These are phyloP conservation scores for Nomada hirtipes DNA, from an alignment of 2,888 invertebrate genomes.

Conservation along the genomic window DNA sequence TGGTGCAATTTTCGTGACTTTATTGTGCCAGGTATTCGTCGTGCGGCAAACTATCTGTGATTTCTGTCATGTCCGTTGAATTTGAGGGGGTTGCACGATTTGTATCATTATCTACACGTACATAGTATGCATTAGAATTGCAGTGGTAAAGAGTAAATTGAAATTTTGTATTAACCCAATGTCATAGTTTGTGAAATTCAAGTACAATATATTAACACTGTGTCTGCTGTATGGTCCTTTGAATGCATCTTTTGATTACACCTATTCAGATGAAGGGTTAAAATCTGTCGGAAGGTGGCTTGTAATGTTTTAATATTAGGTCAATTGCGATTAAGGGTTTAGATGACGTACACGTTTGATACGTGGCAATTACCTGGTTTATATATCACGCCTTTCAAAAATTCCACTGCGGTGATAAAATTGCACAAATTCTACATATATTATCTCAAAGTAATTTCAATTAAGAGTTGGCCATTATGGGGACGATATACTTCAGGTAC, in stretches of 20 bases:
- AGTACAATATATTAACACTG: neutral
- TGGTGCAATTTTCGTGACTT: conserved; percentile 23
- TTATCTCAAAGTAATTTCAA: no score
- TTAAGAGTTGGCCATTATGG: no score
- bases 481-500: no score
- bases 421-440: no score
- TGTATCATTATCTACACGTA: neutral
- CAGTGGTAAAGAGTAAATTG: neutral
- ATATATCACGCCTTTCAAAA: no score
- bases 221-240: no score
- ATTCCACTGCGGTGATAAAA: no score
- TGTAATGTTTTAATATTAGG: neutral
- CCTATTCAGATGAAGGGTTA: neutral
- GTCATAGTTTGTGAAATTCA: neutral
- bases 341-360: neutral
- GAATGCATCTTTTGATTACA: neutral
- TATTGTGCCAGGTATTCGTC: conserved; percentile 19
- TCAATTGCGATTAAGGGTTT: neutral
- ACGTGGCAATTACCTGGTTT: neutral
- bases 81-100: neutral
- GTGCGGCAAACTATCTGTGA: neutral
- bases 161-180: neutral
- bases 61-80: neutral
- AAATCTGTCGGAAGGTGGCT: neutral
- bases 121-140: neutral